Percentiles rank a stretch among this genome's conserved stretches.
Evolutionary conservation across 2,888 invertebrate genomes (phyloP).

Genomic region (Drosophila prolongata): DNA sequence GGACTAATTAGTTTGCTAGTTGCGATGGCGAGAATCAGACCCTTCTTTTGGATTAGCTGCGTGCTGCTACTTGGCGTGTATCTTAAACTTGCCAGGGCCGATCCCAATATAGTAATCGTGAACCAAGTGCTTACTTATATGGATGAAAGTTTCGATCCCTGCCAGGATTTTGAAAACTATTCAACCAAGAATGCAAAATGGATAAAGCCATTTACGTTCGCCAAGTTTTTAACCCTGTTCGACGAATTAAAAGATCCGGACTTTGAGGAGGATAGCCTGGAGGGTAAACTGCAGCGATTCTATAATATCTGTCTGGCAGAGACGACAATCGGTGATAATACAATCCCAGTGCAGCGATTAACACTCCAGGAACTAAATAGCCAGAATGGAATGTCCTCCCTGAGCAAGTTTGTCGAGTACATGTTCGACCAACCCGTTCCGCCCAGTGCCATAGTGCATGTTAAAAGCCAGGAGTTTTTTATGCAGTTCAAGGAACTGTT

Average conservation of each 20-base stretch:
- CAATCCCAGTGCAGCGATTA: neutral
- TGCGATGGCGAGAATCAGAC: neutral
- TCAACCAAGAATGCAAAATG: neutral
- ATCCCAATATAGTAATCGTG: neutral
- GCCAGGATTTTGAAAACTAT: neutral
- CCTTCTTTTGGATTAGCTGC: neutral
- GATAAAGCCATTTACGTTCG: neutral
- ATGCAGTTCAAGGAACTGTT: too few relatives aligned
- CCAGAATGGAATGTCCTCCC: neutral
- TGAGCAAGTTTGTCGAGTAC: neutral
- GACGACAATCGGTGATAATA: too few relatives aligned
- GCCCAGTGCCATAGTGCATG: neutral
- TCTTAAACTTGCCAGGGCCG: neutral
- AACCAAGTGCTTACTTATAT: neutral
- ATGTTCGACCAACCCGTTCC: neutral
- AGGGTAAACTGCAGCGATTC: neutral
- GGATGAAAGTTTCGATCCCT: slow-evolving; percentile 1
- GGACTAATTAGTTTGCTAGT: neutral
- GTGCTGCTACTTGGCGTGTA: neutral
- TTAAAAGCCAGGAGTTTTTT: neutral
- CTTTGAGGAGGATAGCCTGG: neutral
- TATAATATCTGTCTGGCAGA: neutral
- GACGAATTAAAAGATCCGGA: neutral
- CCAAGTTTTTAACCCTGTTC: neutral
- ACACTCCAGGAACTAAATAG: neutral